These are phyloP conservation scores for Leptinotarsa undecemlineata DNA, from an alignment of 1,140 invertebrate genomes.

Conservation along the genomic window DNA sequence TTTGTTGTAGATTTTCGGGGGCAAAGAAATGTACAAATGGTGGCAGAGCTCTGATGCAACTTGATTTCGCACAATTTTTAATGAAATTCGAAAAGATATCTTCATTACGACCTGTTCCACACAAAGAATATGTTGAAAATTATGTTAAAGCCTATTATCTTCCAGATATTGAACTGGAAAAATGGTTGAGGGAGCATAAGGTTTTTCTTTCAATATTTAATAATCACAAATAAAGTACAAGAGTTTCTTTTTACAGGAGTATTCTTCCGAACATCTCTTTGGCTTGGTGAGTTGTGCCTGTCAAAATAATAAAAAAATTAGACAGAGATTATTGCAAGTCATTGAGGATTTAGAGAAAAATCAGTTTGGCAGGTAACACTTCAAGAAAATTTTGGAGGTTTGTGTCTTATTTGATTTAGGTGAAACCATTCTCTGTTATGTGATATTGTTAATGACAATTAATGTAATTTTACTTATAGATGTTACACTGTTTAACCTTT, in stretches of 20 bases:
- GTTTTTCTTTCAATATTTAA: slow-evolving; percentile 55
- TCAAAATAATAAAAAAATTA: slow-evolving; percentile 84
- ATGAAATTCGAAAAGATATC: slow-evolving; percentile 89
- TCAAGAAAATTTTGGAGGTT: neutral
- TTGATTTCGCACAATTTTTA: slow-evolving; percentile 95
- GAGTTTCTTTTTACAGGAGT: slow-evolving; percentile 65
- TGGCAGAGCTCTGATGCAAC: slow-evolving; percentile 94
- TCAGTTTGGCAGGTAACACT: slow-evolving; percentile 35
- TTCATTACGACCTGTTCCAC: slow-evolving; percentile 80
- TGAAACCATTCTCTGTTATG: slow-evolving; percentile 22
- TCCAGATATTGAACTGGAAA: slow-evolving; percentile 82
- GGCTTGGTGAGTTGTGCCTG: slow-evolving; percentile 84
- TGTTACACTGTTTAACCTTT: slow-evolving; percentile 2
- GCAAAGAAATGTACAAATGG: slow-evolving; percentile 95
- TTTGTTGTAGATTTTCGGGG: slow-evolving; percentile 73
- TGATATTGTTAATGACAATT: slow-evolving; percentile 22
- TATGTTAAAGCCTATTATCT: slow-evolving; percentile 98
- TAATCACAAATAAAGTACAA: neutral
- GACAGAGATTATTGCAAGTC: slow-evolving; percentile 73
- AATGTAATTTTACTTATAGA: too few relatives aligned
- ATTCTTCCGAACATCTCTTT: slow-evolving; percentile 83
- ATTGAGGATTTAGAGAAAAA: slow-evolving; percentile 66
- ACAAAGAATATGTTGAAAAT: slow-evolving; percentile 87
- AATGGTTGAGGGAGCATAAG: slow-evolving; percentile 84
- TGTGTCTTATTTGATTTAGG: neutral